Evolutionary conservation across 2,797 vertebrate genomes (phyloP), one percentile per base, ranked within the genome.

Genomic region (Linurgus olivaceus): DNA sequence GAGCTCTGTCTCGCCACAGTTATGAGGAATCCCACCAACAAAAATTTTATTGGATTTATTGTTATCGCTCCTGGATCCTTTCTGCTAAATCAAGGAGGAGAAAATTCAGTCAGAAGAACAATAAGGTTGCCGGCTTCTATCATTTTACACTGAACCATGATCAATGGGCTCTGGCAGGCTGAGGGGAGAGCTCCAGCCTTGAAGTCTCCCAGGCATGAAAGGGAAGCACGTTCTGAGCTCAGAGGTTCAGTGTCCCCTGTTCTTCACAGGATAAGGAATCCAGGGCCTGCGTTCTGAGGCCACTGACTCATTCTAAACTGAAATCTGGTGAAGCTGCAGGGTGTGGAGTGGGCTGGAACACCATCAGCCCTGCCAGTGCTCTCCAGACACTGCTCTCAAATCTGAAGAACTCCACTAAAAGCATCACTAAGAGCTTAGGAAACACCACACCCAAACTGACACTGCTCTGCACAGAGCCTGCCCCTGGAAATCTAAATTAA

Each of bases 11-110:
- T 99, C 99, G 81, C 99, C 99, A 97, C 99, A 99, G 98, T 99
- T 99, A 98, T 99, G 99, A 98, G 99, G 99, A 97, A 99, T 99
- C 96, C 99, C 99, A 97, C 99, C 99, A 92, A 99, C 99, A 99
- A 99, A 99, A 97, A 99, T 99, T 98, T 99, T 99, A 98, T 99
- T 99, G 95, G 99, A 99, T 98, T 99, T 99, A 98, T 98, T 99
- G 98, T 98, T 99, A 98, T 99, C 99, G 3, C 98, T 98, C 98
- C 99, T 99, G 98, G 98, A 98, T 98, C 99, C 99, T 98, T 99
- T 99, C 98, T 99, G 99, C 98, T 98, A 98, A 98, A 96, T 70
- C 42, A 86, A 94, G 91, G 79, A 95, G 58, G 35, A 90, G 95
- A 95, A 61, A 52, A 52, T 8, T 31, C 87, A 71, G 82, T 96